phyloP scores from a whole-genome alignment of 2,797 vertebrate genomes.

The Acanthiza pusilla region DNA sequence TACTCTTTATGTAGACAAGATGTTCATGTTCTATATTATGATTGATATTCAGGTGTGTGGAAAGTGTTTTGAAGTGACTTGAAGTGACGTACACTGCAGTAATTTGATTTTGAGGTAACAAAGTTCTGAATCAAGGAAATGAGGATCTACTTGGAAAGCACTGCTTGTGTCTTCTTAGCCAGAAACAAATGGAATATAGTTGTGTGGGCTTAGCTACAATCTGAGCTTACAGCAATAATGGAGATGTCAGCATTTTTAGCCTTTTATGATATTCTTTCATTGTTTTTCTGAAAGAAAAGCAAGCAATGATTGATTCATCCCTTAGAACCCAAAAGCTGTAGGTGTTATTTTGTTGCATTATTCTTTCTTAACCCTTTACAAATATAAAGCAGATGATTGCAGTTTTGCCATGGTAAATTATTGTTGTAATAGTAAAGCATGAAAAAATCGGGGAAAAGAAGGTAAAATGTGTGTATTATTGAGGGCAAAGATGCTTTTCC shows the following conservation, averaged over 20 bases:
- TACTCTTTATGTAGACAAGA: background rate
- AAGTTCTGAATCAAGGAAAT: background rate
- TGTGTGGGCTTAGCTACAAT: background rate
- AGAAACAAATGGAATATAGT: background rate
- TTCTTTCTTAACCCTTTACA: background rate
- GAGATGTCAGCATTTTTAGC: background rate
- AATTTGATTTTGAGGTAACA: background rate
- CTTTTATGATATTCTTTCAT: background rate
- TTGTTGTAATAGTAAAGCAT: background rate
- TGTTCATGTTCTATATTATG: background rate
- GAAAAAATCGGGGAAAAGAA: background rate
- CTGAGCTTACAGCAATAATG: background rate
- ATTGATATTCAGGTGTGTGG: accelerated
- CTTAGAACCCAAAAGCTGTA: background rate
- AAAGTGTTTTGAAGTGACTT: background rate
- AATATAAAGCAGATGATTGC: background rate
- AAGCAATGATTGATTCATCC: background rate
- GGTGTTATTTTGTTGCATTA: background rate
- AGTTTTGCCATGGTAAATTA: background rate
- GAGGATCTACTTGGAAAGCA: background rate
- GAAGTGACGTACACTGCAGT: background rate
- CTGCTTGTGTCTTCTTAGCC: background rate
- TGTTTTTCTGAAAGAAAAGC: background rate
- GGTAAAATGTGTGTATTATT: background rate
- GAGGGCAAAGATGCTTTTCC: background rate